These are phyloP conservation scores for Syngnathus floridae DNA, from an alignment of 2,113 vertebrate genomes.

Conservation along the genomic window DNA sequence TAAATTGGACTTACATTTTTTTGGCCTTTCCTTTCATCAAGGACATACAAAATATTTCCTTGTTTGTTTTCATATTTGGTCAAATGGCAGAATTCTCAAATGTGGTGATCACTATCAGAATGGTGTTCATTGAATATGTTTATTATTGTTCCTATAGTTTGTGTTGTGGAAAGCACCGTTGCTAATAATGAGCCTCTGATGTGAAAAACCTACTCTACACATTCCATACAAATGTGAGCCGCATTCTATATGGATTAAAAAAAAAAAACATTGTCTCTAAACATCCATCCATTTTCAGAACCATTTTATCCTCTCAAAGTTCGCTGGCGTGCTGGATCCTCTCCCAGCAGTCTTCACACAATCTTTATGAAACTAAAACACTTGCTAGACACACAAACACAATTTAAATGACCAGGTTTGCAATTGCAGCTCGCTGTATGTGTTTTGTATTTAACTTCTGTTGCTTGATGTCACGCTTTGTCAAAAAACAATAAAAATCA, in stretches of 20 bases:
- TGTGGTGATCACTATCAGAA: background rate
- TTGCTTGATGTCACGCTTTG: background rate
- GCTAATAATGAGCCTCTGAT: no score
- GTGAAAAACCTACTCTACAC: background rate
- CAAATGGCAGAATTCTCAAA: background rate
- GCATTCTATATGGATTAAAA: slow-evolving; percentile 21
- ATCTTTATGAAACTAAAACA: slow-evolving; percentile 13
- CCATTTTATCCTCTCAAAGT: no score
- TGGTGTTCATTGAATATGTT: no score
- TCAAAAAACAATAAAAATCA: background rate
- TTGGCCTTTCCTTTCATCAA: slow-evolving; percentile 1
- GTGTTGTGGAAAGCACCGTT: no score
- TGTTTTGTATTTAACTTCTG: background rate
- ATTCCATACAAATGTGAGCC: slow-evolving; percentile 3
- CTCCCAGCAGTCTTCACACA: background rate
- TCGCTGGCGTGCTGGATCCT: no score
- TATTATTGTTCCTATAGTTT: no score
- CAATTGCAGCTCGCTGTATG: slow-evolving; percentile 15
- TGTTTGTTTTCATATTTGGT: background rate
- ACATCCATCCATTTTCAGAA: no score
- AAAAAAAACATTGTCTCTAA: slow-evolving; percentile 5
- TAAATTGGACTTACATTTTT: background rate
- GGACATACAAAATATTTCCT: background rate
- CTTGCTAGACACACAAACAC: slow-evolving; percentile 3
- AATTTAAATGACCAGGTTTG: background rate